These are phyloP conservation scores for Radopholus similis DNA, from an alignment of 1,140 invertebrate species.

Conservation along the genomic window DNA sequence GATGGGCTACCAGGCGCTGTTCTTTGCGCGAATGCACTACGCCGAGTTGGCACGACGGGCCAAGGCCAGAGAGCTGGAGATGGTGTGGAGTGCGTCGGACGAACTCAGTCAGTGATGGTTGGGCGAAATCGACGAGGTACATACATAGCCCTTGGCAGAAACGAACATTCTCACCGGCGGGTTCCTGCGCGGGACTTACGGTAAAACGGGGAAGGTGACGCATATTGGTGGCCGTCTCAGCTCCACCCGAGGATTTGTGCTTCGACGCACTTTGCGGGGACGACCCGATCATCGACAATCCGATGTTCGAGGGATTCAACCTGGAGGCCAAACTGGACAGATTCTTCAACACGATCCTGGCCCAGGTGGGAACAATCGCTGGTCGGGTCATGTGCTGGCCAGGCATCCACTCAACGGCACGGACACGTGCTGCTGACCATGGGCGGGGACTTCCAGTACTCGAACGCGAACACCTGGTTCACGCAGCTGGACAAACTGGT, in stretches of 20 bases:
- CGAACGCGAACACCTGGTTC: slow-evolving; percentile 77
- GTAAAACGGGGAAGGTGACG: neutral
- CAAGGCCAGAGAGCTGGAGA: slow-evolving; percentile 71
- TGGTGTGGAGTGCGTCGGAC: slow-evolving; percentile 73
- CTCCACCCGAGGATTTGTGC: slow-evolving; percentile 75
- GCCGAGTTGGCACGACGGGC: slow-evolving; percentile 73
- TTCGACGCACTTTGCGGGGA: slow-evolving; percentile 79
- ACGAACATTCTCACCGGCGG: slow-evolving; percentile 53
- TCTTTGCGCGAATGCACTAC: slow-evolving; percentile 82
- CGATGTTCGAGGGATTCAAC: slow-evolving; percentile 65
- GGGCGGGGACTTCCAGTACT: slow-evolving; percentile 87
- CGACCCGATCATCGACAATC: slow-evolving; percentile 70
- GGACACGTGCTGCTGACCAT: slow-evolving; percentile 82
- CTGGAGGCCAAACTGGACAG: slow-evolving; percentile 61
- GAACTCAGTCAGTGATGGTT: slow-evolving; percentile 59
- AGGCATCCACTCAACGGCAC: slow-evolving; percentile 56
- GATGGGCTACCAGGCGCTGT: slow-evolving; percentile 74
- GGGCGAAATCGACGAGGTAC: neutral
- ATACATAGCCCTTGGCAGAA: slow-evolving; percentile 30
- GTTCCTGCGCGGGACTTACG: slow-evolving; percentile 42
- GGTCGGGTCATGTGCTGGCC: too few relatives aligned
- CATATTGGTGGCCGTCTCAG: neutral
- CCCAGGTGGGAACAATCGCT: slow-evolving; percentile 61
- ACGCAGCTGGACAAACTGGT: slow-evolving; percentile 85
- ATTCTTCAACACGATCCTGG: slow-evolving; percentile 61